Evolutionary conservation across 1,140 invertebrate genomes (phyloP), one percentile per base, ranked within the genome.

Genomic region (Heterodera schachtii): DNA sequence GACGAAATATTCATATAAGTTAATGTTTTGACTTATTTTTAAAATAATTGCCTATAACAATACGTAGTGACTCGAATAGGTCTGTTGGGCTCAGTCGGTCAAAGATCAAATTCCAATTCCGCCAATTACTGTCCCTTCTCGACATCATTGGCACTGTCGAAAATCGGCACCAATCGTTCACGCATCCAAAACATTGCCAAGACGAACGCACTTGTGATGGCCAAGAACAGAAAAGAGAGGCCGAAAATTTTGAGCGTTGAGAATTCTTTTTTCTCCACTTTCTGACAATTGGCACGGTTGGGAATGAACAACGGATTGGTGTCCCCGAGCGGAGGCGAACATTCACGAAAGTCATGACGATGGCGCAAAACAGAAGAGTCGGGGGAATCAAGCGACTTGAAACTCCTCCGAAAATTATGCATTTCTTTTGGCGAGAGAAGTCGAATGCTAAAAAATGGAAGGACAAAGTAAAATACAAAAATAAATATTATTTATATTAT

Each of bases 351-450:
- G 75, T 78, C 57, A 31, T 16, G 66, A 69, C n/a, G 41, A 21
- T 44, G 60, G n/a, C 19, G 75, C 41, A 19, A n/a, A n/a, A 19
- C 41, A 57, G 19, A n/a, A 41, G 31, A 74, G 21, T 57, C 47
- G 19, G 43, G 31, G 1, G 57, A 43, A 7, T 43, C 57, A 13
- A 41, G 31, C 19, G 19, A 2, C 41, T 60, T 78, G n/a, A 78
- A 78, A 46, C 66, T 78, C 57, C 31, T 19, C 19, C 77, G 60
- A 69, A 78, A 78, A 11, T 66, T 47, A 9, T 41, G 77, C 7
- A 70, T 31, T 3, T 78, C 77, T 5, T 46, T 64, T 43, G 77
- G 77, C 4, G 64, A 43, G 47, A 78, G 77, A 43, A 69, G 47
- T 7, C 77, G 66, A 31, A 21, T 44, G 70, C 66, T 46, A 1